Evolutionary conservation across 2,888 invertebrate species (phyloP), one percentile per base, ranked within the genome.

Genomic region (Caenorhabditis japonica): DNA sequence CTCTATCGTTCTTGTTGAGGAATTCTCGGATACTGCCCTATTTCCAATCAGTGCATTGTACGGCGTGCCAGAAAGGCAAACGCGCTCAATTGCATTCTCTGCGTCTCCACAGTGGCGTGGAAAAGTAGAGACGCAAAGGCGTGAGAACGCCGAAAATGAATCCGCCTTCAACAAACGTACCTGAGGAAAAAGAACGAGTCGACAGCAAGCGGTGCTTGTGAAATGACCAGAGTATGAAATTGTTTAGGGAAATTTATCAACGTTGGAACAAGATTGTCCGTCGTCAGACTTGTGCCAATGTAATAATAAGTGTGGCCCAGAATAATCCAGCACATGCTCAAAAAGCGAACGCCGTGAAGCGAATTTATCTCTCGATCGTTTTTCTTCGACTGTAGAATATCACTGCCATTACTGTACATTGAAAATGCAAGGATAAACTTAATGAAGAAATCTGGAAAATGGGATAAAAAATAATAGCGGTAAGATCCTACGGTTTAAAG

Each of bases 241-340:
- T 87, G 76, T 59, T 88, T 84, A 3, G 88, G 85, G 61, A 88
- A 87, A 49, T 82, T 80, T 43, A 81, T 77, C 13, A 87, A 70
- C 13, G 85, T 85, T 19, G 83, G 85, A 8, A 86, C 72, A n/a
- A 86, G 69, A 61, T 86, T 86, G 69, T 86, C 86, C 1, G 82
- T 84, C 17, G 84, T 86, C 43, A 87, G 55, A 68, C 80, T 81
- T 3, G 80, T 79, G 19, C 81, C 85, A 66, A 87, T 84, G 58
- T 87, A 88, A 56, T 88, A 88, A 73, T 88, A 88, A 2, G 90
- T 89, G 77, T 91, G 91, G 0, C 89, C 90, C 68, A 90, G 83
- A 44, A 91, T 89, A 19, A 91, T 90, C 91, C 91, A 91, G 27
- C 89, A 77, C 90, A 91, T 91, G 17, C 90, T 89, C 19, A 91